These are phyloP conservation scores for Dicaeum eximium DNA, from an alignment of 2,113 vertebrate genomes.

Conservation along the genomic window DNA sequence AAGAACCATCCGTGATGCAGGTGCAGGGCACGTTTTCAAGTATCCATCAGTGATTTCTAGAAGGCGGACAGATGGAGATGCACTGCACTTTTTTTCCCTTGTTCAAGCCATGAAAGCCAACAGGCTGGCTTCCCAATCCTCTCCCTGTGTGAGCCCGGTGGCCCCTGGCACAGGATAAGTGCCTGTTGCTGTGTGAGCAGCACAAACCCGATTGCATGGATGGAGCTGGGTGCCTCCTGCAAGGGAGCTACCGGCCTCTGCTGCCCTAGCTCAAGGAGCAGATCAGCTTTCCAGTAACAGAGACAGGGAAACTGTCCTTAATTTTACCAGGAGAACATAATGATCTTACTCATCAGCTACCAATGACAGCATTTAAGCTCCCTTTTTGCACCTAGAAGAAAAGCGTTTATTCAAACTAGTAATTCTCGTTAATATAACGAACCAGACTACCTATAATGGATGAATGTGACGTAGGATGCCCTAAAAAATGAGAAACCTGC, in stretches of 20 bases:
- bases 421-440: neutral
- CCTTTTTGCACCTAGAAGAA: neutral
- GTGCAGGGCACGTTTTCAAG: fast-evolving
- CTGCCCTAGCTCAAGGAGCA: fast-evolving
- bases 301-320: neutral
- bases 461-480: neutral
- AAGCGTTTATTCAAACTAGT: neutral
- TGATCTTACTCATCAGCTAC: neutral
- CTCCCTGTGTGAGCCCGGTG: neutral
- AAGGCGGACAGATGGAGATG: neutral
- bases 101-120: neutral
- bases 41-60: fast-evolving
- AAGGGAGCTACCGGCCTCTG: neutral
- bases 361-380: neutral
- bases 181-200: neutral
- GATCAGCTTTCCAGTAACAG: neutral
- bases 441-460: neutral
- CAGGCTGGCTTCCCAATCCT: neutral
- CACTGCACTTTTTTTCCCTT: neutral
- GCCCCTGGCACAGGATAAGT: neutral
- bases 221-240: neutral
- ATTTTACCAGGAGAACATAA: neutral
- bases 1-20: fast-evolving
- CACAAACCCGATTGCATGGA: fast-evolving
- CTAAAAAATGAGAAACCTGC: neutral